phyloP scores from a whole-genome alignment of 2,888 invertebrate species.

The Bellardia pandia region DNA sequence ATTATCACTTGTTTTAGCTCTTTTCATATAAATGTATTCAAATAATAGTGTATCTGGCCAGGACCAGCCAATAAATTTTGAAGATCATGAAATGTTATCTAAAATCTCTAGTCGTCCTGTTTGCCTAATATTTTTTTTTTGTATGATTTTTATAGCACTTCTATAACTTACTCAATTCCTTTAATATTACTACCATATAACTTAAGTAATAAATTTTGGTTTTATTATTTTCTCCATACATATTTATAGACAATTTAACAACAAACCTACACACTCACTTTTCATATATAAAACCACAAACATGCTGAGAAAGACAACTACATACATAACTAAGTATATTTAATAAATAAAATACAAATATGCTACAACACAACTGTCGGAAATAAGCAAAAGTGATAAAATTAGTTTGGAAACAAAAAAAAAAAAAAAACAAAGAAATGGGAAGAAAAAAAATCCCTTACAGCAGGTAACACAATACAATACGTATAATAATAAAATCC shows the following conservation, averaged over 20 bases:
- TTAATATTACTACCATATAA: background rate
- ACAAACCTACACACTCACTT: slow-evolving; percentile 7
- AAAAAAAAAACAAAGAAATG: background rate
- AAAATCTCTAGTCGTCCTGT: background rate
- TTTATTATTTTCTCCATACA: slow-evolving; percentile 48
- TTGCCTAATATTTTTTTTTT: background rate
- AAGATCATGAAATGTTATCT: background rate
- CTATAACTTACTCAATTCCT: background rate
- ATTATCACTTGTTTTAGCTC: too few relatives aligned
- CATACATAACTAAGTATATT: slow-evolving; percentile 7
- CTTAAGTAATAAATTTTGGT: slow-evolving; percentile 51
- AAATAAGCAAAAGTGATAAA: slow-evolving; percentile 59
- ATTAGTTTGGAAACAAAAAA: slow-evolving; percentile 48
- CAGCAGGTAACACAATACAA: background rate
- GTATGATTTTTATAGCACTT: background rate
- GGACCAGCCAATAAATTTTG: too few relatives aligned
- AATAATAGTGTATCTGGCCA: too few relatives aligned
- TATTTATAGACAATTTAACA: slow-evolving; percentile 34
- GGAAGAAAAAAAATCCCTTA: background rate
- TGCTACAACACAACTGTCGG: slow-evolving; percentile 15
- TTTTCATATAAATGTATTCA: too few relatives aligned
- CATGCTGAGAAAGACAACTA: background rate
- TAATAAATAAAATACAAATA: slow-evolving; percentile 27
- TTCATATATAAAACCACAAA: background rate
- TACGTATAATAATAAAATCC: background rate